These are phyloP conservation scores for Andrena haemorrhoa DNA, from an alignment of 2,888 invertebrate genomes.

Conservation along the genomic window DNA sequence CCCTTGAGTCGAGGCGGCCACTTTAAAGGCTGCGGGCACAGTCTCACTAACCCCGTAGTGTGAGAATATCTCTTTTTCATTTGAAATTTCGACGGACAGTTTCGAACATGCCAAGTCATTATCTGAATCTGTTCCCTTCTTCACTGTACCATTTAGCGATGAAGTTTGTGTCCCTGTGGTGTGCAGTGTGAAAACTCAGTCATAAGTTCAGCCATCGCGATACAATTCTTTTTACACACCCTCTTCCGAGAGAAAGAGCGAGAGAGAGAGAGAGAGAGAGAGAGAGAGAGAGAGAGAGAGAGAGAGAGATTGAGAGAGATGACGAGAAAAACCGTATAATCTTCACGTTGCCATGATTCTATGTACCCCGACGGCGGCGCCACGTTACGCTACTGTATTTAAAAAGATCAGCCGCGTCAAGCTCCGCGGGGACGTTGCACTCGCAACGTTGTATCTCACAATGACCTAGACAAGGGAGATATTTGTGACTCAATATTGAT, in stretches of 20 bases:
- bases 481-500: slow-evolving; percentile 80
- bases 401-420: neutral
- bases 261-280: no score
- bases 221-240: no score
- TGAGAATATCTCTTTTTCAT: slow-evolving; percentile 13
- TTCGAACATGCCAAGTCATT: neutral
- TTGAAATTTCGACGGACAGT: slow-evolving; percentile 15
- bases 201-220: neutral
- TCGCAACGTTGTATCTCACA: slow-evolving; percentile 1
- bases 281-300: no score
- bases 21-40: slow-evolving; percentile 48
- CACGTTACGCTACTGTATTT: slow-evolving; percentile 3
- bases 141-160: slow-evolving; percentile 13
- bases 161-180: slow-evolving; percentile 59
- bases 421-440: slow-evolving; percentile 13
- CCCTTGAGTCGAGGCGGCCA: slow-evolving; percentile 44
- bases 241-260: no score
- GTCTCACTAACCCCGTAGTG: slow-evolving; percentile 55
- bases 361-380: neutral
- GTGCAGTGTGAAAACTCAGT: slow-evolving; percentile 60
- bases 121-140: slow-evolving; percentile 1
- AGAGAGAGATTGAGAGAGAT: neutral
- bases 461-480: slow-evolving; percentile 35
- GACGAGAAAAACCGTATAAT: neutral
- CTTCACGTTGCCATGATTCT: neutral